Base-by-base conservation (phyloP, 2,113 vertebrate genomes). In the Myotis lucifugus region DNA sequence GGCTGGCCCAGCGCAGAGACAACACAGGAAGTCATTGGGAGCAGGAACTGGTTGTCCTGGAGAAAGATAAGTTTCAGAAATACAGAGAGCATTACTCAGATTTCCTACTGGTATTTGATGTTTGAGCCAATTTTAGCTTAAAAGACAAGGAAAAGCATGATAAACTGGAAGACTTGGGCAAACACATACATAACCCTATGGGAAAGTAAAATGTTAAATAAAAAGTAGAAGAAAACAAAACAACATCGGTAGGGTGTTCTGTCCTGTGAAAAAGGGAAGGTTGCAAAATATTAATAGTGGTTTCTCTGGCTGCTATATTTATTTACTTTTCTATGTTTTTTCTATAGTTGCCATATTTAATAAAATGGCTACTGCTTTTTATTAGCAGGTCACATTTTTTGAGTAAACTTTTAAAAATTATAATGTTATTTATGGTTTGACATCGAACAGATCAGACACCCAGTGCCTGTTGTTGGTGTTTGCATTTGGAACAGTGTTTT, bases 41-140 rank as follows among this genome's bases (percentile, higher is more conserved):
- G 15, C 7, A 85, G 29, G 11, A 69, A 89, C 8, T 66, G 25
- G 40, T 52, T 77, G 6, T 34, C 52, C 19, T 92, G 8, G 23
- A 90, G 27, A 86, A 87, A 82, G 13, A 37, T 4, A 83, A 72
- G 23, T 73, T 48, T 78, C 29, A 78, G 61, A 96, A 97, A 82
- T 54, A 54, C 1, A 25, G 4, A 52, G 21, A 85, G 5, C 18
- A 74, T 88, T 70, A 83, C 17, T 84, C 79, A 37, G 32, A 61
- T 81, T 88, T 84, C 3, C 19, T 73, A 54, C 12, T 88, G 7
- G 66, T 48, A 92, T 67, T 93, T n/a, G 76, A 52, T 70, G 1
- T 92, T 69, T 73, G 29, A 92, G 10, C 3, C 46, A 86, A 93
- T 83, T 86, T 94, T 93, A 81, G 27, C 2, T 88, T 87, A 64